phyloP scores from a whole-genome alignment of 2,888 invertebrate genomes.

The Rhyacophila evoluta region DNA sequence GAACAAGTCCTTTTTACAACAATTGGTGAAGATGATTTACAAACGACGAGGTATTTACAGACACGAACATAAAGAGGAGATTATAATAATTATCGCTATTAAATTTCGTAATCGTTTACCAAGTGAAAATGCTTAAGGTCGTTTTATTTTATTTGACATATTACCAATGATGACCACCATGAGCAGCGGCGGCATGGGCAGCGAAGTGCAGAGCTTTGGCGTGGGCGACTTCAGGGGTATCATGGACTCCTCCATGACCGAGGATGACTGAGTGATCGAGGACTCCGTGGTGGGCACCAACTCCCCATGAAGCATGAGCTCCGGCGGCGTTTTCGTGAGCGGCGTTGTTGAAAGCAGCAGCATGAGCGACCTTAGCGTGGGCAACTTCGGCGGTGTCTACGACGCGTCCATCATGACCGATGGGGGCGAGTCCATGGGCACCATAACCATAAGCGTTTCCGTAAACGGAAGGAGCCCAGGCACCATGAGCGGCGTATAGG shows the following conservation, averaged over 20 bases:
- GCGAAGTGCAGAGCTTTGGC: constrained; percentile 71
- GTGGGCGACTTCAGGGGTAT: constrained; percentile 74
- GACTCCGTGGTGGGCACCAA: constrained; percentile 60
- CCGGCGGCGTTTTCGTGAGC: constrained; percentile 36
- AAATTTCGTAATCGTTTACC: not conserved
- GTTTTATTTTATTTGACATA: not conserved
- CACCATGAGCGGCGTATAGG: not conserved
- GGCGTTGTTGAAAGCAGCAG: constrained; percentile 55
- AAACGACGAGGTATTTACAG: not conserved
- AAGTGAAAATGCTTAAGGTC: not conserved
- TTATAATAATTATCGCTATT: not conserved
- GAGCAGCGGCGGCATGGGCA: constrained; percentile 52
- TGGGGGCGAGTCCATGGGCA: constrained; percentile 42
- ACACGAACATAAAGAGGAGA: not conserved
- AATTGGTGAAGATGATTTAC: not conserved
- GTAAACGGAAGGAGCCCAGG: constrained; percentile 6
- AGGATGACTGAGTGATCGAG: constrained; percentile 69
- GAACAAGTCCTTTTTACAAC: not conserved
- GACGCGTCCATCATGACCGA: constrained; percentile 48
- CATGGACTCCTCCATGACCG: constrained; percentile 70
- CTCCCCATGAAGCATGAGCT: constrained; percentile 35
- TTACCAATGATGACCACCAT: constrained; percentile 53
- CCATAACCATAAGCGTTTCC: constrained; percentile 45
- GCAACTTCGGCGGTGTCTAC: constrained; percentile 48
- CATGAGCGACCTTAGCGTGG: constrained; percentile 36